Conservation (phyloP, 1,140 invertebrate species). For the Drosophila pachea region DNA sequence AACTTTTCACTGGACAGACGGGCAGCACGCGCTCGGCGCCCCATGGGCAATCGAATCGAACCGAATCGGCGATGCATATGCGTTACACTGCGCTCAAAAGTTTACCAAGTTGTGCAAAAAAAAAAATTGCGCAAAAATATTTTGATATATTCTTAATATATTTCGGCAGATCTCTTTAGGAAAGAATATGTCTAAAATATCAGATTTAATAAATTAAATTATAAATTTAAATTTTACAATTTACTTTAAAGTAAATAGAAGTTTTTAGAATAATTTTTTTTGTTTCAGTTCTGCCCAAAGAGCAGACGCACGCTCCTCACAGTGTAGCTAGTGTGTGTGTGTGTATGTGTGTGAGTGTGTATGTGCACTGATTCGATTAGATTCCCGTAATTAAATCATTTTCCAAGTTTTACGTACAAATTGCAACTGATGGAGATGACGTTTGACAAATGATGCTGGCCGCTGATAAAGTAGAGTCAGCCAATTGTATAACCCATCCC, state of each 20-base stretch:
- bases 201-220: too few species aligned
- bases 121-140: not conserved
- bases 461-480: conserved; percentile 19
- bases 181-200: too few species aligned
- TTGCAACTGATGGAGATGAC: conserved; percentile 47
- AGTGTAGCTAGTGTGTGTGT: conserved; percentile 9
- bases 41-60: conserved; percentile 27
- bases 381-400: conserved; percentile 68
- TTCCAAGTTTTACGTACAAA: conserved; percentile 42
- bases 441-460: conserved; percentile 44
- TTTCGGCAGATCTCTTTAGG: too few species aligned
- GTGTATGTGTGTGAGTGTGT: conserved; percentile 13
- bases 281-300: not conserved
- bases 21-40: conserved; percentile 36
- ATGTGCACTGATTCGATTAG: conserved; percentile 66
- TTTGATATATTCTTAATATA: not conserved
- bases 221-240: too few species aligned
- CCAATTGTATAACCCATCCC: conserved; percentile 37
- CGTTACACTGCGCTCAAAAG: conserved; percentile 3
- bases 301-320: not conserved
- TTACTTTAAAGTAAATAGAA: not conserved
- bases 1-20: conserved; percentile 33
- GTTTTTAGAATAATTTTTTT: not conserved
- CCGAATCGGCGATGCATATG: conserved; percentile 23
- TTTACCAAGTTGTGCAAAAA: not conserved